Conservation (phyloP, 2,888 invertebrate species). For the Gisinianus flammeolus region DNA sequence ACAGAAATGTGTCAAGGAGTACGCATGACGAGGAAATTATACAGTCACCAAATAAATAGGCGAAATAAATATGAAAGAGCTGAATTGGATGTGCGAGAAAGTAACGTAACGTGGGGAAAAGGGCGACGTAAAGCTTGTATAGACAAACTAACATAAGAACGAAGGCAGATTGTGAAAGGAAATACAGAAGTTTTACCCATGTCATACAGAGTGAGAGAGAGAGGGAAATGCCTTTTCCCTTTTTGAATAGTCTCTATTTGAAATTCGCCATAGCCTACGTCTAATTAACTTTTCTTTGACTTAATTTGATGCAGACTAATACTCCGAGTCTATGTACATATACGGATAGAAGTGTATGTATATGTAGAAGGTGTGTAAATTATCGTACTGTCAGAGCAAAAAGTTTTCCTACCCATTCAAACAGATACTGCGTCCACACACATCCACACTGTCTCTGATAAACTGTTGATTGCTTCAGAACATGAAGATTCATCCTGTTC, state of each 20-base stretch:
- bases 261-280: background rate
- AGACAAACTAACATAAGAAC: background rate
- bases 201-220: no score
- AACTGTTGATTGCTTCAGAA: constrained; percentile 38
- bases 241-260: background rate
- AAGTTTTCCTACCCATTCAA: background rate
- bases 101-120: background rate
- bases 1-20: no score
- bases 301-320: constrained; percentile 41
- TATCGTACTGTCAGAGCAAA: constrained; percentile 7
- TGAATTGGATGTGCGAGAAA: no score
- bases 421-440: no score
- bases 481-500: background rate
- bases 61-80: no score
- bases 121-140: background rate
- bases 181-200: background rate
- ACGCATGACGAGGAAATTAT: no score
- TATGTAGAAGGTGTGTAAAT: background rate
- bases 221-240: no score
- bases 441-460: constrained; percentile 15
- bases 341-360: background rate
- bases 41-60: no score
- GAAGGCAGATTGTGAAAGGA: background rate
- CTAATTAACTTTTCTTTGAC: constrained; percentile 40
- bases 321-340: background rate